phyloP scores from a whole-genome alignment of 2,797 vertebrate genomes.

The Sebastes goodei region DNA sequence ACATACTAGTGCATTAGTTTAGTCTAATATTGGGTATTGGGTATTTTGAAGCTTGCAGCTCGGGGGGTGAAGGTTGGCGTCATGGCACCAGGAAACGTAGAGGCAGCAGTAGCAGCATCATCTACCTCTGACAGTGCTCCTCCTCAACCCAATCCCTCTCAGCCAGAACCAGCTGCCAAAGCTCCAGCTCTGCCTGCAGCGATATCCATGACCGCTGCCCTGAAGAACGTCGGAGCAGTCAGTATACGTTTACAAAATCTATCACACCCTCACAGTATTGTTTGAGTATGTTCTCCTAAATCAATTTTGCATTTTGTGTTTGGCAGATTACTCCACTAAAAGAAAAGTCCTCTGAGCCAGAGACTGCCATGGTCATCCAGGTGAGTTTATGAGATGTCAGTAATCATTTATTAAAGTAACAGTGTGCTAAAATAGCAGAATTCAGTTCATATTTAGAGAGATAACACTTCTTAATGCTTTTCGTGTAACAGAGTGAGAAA shows the following conservation, averaged over 20 bases:
- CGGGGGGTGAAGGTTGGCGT: constrained; percentile 83
- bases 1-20: background rate
- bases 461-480: background rate
- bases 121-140: constrained; percentile 57
- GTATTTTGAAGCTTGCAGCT: constrained; percentile 82
- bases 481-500: constrained; percentile 87
- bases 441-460: background rate
- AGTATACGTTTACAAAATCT: constrained; percentile 63
- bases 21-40: constrained; percentile 9
- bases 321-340: constrained; percentile 73
- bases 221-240: constrained; percentile 95
- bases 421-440: background rate
- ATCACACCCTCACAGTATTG: background rate
- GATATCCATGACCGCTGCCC: constrained; percentile 94
- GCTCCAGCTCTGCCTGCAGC: constrained; percentile 68
- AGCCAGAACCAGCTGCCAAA: constrained; percentile 78
- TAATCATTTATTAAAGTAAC: background rate
- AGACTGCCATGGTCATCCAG: constrained; percentile 67
- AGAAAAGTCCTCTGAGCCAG: constrained; percentile 79
- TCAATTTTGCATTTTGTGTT: constrained; percentile 12
- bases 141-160: constrained; percentile 48
- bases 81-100: constrained; percentile 41
- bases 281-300: background rate
- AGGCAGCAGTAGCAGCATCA: constrained; percentile 45
- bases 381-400: constrained; percentile 48